phyloP scores from a whole-genome alignment of 2,888 invertebrate species.

The Caenorhabditis angaria region DNA sequence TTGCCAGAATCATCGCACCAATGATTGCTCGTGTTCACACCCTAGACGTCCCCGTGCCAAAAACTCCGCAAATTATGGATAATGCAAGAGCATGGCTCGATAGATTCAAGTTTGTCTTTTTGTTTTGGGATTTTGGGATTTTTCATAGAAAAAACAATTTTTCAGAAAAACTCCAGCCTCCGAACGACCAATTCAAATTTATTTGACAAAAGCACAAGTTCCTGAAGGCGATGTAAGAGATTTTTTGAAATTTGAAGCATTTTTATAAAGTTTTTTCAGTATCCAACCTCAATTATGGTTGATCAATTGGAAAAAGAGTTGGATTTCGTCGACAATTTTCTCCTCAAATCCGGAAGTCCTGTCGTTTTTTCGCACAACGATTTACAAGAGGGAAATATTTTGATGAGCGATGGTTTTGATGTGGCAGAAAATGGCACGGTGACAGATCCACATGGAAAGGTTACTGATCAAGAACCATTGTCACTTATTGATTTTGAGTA shows the following conservation, averaged over 20 bases:
- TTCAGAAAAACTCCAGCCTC: conserved; percentile 43
- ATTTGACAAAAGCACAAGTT: conserved; percentile 46
- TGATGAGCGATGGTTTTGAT: conserved; percentile 48
- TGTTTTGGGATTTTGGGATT: too few relatives aligned
- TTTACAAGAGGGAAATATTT: conserved; percentile 68
- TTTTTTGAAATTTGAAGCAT: neutral
- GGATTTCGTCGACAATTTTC: conserved; percentile 55
- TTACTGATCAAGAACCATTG: conserved; percentile 41
- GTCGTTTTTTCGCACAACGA: conserved; percentile 77
- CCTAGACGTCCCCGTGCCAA: conserved; percentile 87
- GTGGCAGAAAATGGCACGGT: conserved; percentile 48
- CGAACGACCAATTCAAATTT: conserved; percentile 43
- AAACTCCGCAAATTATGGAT: conserved; percentile 94
- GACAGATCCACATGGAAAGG: conserved; percentile 26
- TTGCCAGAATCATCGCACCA: conserved; percentile 83
- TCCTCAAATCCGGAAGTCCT: conserved; percentile 74
- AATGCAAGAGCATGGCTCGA: conserved; percentile 78
- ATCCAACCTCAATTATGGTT: conserved; percentile 46
- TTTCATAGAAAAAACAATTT: conserved; percentile 8
- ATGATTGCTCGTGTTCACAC: conserved; percentile 92
- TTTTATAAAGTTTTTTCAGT: conserved; percentile 33
- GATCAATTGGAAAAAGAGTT: conserved; percentile 55
- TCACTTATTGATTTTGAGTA: conserved; percentile 60
- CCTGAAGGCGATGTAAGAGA: conserved; percentile 38
- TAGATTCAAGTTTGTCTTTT: conserved; percentile 23